Conservation (phyloP, 2,888 invertebrate genomes). For the Ethmia dodecea region DNA sequence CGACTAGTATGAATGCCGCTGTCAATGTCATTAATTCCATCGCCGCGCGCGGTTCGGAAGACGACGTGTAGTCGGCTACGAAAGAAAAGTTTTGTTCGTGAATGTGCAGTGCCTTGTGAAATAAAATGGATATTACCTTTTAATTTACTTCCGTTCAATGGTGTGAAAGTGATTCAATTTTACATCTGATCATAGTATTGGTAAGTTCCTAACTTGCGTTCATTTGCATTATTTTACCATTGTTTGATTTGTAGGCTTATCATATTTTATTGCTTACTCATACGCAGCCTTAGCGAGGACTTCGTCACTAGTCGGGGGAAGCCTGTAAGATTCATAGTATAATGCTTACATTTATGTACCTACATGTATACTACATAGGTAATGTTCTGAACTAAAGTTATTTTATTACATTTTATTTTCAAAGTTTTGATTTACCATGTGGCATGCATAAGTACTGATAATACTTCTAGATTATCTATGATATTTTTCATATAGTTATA, state of each 20-base stretch:
- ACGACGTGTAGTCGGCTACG: not conserved
- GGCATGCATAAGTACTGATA: no score
- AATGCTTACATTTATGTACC: no score
- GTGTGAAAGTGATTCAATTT: slow-evolving; percentile 37
- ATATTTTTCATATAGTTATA: no score
- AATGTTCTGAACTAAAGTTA: no score
- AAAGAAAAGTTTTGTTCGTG: slow-evolving; percentile 37
- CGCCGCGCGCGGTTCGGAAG: slow-evolving; percentile 4
- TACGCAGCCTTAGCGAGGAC: not conserved
- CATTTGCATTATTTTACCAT: slow-evolving; percentile 23
- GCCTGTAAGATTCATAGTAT: no score
- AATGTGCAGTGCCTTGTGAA: slow-evolving; percentile 55
- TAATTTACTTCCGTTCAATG: slow-evolving; percentile 33
- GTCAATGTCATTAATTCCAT: not conserved
- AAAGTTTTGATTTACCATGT: no score
- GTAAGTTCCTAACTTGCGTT: slow-evolving; percentile 35
- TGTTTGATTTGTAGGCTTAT: slow-evolving; percentile 44
- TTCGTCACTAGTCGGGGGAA: no score
- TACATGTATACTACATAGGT: no score
- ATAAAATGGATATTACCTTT: slow-evolving; percentile 59
- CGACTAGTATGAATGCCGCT: no score
- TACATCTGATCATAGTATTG: slow-evolving; percentile 28
- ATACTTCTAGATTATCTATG: no score
- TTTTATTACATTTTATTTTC: no score
- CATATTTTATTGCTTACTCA: slow-evolving; percentile 23